Conservation (phyloP, 2,888 invertebrate genomes). For the Amphipyra berbera region DNA sequence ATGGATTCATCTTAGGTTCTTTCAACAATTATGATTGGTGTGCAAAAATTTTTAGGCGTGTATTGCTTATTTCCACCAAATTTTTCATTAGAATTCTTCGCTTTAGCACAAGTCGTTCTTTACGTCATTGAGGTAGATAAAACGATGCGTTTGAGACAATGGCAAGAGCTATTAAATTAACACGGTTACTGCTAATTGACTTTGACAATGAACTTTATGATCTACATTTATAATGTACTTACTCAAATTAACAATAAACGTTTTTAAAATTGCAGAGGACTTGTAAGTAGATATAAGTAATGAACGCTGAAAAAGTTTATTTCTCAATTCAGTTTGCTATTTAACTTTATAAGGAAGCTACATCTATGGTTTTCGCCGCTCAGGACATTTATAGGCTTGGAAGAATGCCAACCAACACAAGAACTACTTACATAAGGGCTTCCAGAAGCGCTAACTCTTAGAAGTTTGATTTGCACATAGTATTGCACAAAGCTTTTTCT, state of each 20-base stretch:
- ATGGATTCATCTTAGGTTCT: not conserved
- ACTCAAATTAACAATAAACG: constrained; percentile 26
- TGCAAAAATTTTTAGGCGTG: not conserved
- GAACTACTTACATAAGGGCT: constrained; percentile 71
- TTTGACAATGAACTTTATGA: constrained; percentile 67
- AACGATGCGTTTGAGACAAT: constrained; percentile 13
- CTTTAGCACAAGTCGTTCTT: not conserved
- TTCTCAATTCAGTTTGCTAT: constrained; percentile 47
- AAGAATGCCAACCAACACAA: constrained; percentile 72
- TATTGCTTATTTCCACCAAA: not conserved
- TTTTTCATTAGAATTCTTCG: not conserved
- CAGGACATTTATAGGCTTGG: constrained; percentile 81
- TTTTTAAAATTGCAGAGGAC: constrained; percentile 8
- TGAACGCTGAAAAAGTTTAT: constrained; percentile 21
- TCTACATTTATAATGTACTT: constrained; percentile 51
- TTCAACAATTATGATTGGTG: not conserved
- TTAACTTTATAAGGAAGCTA: constrained; percentile 71
- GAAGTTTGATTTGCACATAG: constrained; percentile 38
- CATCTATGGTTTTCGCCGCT: constrained; percentile 68
- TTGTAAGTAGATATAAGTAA: not conserved
- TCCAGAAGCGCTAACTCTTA: constrained; percentile 52
- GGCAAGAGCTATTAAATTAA: constrained; percentile 51
- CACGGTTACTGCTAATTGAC: constrained; percentile 64
- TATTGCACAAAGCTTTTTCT: constrained; percentile 35
- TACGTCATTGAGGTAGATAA: constrained; percentile 4